Evolutionary conservation across 2,113 vertebrate genomes (phyloP), one percentile per base, ranked within the genome.

Genomic region (Centropristis striata): DNA sequence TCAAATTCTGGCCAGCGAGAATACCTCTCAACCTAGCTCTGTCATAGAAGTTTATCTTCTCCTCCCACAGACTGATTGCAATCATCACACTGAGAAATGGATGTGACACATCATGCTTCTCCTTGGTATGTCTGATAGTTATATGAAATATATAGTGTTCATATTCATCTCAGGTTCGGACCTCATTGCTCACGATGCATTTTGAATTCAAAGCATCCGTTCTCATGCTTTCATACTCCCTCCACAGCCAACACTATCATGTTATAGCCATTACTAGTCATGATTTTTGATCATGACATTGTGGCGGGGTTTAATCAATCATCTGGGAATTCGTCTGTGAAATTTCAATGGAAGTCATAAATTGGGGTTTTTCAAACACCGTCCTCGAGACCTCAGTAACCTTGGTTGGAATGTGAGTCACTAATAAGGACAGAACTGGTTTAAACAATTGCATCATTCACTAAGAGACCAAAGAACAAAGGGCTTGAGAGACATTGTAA

Each of bases 41-140:
- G 27, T 27, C 50, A 57, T 2, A 16, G 8, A 21, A 0, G 16
- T 27, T 70, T 61, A 76, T 61, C 61, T 68, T 39, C 57, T 44
- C 18, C 8, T 49, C 20, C 49, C 71, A 73, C 21, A 32, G 39
- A 8, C 64, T 65, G 44, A 78, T 66, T 47, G 44, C 18, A 71
- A 67, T 80, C 75, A 54, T 47, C 66, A 18, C 18, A 76, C 49
- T 63, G 8, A 27, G 54, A 60, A 46, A 44, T 36, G 8, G 50
- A 65, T 23, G 23, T 23, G n/a, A 15, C 18, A 16, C 16, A 4
- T 64, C n/a, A 18, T 20, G 23, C 15, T 21, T 55, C 42, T 50
- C 18, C 54, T 21, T 1, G 20, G 21, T 23, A 7, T 64, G n/a
- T n/a, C n/a, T 23, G 46, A 21, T 21, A 71, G 23, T 75, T 27